phyloP scores from a whole-genome alignment of 2,888 invertebrate genomes.

The Rhamnusium bicolor region DNA sequence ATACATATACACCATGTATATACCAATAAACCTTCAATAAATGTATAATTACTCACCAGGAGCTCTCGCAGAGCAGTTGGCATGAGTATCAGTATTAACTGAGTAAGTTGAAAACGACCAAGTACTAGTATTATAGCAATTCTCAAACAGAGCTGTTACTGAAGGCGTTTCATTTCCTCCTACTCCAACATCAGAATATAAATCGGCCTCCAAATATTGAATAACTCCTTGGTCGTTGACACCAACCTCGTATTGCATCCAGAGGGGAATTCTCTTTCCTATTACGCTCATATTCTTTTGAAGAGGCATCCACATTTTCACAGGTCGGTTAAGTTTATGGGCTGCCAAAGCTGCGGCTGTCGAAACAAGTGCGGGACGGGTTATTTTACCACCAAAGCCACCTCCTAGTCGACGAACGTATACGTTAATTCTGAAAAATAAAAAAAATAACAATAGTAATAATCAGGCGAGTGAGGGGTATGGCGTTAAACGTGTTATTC shows the following conservation, averaged over 20 bases:
- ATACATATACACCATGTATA: too few species aligned
- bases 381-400: slow-evolving; percentile 85
- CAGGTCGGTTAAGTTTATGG: slow-evolving; percentile 76
- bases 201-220: slow-evolving; percentile 74
- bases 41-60: too few species aligned
- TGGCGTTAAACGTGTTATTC: too few species aligned
- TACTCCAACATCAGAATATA: slow-evolving; percentile 75
- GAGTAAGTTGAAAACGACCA: slow-evolving; percentile 72
- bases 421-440: slow-evolving; percentile 76
- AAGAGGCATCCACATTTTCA: slow-evolving; percentile 80
- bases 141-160: slow-evolving; percentile 63
- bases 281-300: slow-evolving; percentile 81
- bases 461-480: too few species aligned
- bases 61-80: slow-evolving; percentile 78
- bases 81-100: slow-evolving; percentile 77
- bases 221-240: slow-evolving; percentile 78
- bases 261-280: slow-evolving; percentile 74
- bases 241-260: slow-evolving; percentile 79
- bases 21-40: too few species aligned
- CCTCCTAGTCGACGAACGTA: slow-evolving; percentile 85
- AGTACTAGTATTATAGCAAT: slow-evolving; percentile 75
- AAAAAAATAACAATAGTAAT: too few species aligned
- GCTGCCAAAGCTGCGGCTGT: slow-evolving; percentile 82
- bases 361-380: slow-evolving; percentile 75
- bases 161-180: slow-evolving; percentile 72